Conservation (phyloP, 2,888 invertebrate genomes). For the Luperina nickerlii region DNA sequence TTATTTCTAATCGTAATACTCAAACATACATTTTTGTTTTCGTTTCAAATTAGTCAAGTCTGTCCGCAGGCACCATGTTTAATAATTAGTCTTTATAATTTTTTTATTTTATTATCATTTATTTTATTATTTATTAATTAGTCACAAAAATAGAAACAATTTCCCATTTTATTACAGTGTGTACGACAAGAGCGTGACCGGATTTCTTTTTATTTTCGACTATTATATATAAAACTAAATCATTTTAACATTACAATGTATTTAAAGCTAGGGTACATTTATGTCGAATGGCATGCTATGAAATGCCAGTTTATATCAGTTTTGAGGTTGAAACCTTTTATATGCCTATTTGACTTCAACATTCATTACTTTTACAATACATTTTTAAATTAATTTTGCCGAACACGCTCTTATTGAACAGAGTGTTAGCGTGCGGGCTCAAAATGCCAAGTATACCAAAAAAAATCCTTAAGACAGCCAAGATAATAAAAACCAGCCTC, state of each 20-base stretch:
- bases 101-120: too few relatives aligned
- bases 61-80: not conserved
- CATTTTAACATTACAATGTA: not conserved
- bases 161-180: not conserved
- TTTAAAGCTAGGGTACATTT: not conserved
- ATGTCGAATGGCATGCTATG: not conserved
- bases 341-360: not conserved
- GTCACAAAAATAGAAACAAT: not conserved
- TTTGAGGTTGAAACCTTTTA: not conserved
- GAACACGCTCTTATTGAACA: not conserved
- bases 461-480: slow-evolving; percentile 1
- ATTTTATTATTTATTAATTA: too few relatives aligned
- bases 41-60: not conserved
- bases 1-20: not conserved
- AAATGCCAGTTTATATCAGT: too few relatives aligned
- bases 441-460: slow-evolving; percentile 15
- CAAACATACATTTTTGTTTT: not conserved
- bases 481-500: slow-evolving; percentile 39
- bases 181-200: not conserved
- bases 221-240: too few relatives aligned
- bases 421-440: not conserved
- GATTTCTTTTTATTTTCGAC: not conserved
- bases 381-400: not conserved
- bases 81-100: not conserved
- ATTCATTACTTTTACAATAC: not conserved